phyloP scores from a whole-genome alignment of 1,140 invertebrate genomes.

The Epicauta chinensis region DNA sequence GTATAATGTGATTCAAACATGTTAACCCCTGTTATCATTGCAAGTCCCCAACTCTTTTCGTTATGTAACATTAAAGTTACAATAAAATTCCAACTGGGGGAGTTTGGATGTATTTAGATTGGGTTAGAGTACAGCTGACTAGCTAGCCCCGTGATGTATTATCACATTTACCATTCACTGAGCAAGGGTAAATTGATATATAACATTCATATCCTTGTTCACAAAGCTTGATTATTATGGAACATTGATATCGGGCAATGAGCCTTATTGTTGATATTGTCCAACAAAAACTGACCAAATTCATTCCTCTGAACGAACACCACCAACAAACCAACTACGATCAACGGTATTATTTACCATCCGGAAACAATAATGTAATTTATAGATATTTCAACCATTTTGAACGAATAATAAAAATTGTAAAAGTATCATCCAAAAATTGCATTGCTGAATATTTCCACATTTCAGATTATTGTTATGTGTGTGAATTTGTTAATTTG shows the following conservation, averaged over 20 bases:
- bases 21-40: background rate
- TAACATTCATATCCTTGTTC: conserved; percentile 28
- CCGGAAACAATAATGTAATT: conserved; percentile 12
- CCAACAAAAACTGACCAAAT: conserved; percentile 1
- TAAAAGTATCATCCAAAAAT: too few species aligned
- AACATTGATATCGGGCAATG: conserved; percentile 18
- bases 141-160: conserved; percentile 24
- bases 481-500: too few species aligned
- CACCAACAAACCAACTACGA: background rate
- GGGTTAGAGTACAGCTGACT: conserved; percentile 22
- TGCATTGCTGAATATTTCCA: too few species aligned
- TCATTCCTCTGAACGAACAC: too few species aligned
- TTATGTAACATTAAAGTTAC: background rate
- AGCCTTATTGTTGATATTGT: conserved; percentile 14
- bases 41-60: background rate
- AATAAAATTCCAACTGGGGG: background rate
- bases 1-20: too few species aligned
- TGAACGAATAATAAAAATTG: too few species aligned
- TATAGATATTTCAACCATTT: conserved; percentile 5
- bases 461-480: too few species aligned
- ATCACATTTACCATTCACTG: conserved; percentile 29
- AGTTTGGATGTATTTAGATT: conserved; percentile 3
- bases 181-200: conserved; percentile 30
- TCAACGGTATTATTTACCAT: conserved; percentile 5
- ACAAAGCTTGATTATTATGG: conserved; percentile 29